phyloP scores from a whole-genome alignment of 2,888 invertebrate species.

The Lymantria dispar region DNA sequence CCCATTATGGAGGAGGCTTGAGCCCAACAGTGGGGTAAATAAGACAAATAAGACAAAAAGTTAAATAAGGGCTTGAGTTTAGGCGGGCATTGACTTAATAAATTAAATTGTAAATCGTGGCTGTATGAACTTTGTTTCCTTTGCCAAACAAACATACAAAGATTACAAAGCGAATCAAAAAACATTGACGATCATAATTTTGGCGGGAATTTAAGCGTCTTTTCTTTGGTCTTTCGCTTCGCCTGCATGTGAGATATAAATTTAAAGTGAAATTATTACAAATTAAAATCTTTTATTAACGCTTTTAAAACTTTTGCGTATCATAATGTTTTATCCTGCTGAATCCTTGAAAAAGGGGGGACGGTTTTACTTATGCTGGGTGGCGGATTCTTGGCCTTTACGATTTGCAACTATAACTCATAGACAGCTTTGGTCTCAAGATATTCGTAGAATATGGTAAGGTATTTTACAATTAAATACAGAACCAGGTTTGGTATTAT shows the following conservation, averaged over 20 bases:
- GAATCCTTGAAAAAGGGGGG: conserved; percentile 66
- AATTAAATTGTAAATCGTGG: too few species aligned
- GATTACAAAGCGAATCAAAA: too few species aligned
- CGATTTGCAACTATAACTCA: conserved; percentile 64
- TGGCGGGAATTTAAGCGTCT: conserved; percentile 34
- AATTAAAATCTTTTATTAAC: neutral
- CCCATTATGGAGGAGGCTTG: too few species aligned
- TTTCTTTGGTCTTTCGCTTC: neutral
- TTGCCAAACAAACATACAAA: too few species aligned
- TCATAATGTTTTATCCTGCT: conserved; percentile 68
- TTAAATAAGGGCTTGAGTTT: too few species aligned
- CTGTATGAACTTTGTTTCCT: too few species aligned
- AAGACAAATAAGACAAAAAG: too few species aligned
- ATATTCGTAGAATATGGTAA: conserved; percentile 68
- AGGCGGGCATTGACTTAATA: too few species aligned
- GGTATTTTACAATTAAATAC: neutral
- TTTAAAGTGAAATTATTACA: neutral
- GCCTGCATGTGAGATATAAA: neutral
- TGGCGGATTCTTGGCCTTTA: conserved; percentile 72
- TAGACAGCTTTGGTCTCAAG: conserved; percentile 65
- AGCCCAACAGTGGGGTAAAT: too few species aligned
- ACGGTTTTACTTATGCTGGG: conserved; percentile 71
- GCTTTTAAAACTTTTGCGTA: neutral
- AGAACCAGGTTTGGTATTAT: neutral
- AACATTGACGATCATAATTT: too few species aligned